Conservation (phyloP, 2,797 vertebrate genomes). For the Lutjanus argentimaculatus region DNA sequence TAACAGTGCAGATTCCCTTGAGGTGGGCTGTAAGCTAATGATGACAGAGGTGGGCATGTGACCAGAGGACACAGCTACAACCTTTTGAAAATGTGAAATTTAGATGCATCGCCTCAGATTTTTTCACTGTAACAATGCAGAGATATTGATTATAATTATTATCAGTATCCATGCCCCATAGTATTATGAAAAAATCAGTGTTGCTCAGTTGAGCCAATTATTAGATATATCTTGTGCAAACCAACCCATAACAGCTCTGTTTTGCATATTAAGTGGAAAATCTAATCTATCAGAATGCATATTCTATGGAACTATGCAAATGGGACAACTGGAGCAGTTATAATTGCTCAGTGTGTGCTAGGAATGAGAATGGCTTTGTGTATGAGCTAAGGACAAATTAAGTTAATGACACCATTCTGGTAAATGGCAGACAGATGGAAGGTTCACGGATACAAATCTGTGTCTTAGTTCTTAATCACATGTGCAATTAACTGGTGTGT, state of each 20-base stretch:
- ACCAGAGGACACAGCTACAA: constrained; percentile 1
- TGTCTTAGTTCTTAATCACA: constrained; percentile 76
- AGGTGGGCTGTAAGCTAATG: background rate
- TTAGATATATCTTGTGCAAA: constrained; percentile 56
- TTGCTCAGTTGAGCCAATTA: constrained; percentile 48
- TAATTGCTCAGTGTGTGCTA: constrained; percentile 70
- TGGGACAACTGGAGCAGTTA: constrained; percentile 65
- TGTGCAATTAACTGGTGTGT: constrained; percentile 70
- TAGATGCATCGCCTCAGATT: background rate
- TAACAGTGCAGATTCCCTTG: constrained; percentile 4
- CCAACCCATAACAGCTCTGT: constrained; percentile 48
- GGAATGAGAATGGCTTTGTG: constrained; percentile 69
- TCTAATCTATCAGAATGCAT: constrained; percentile 62
- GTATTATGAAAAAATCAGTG: constrained; percentile 19
- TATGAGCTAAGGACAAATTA: constrained; percentile 76
- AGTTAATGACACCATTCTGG: constrained; percentile 77
- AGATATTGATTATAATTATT: constrained; percentile 35
- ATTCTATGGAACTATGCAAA: constrained; percentile 71
- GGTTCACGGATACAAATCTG: constrained; percentile 76
- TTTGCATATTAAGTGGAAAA: constrained; percentile 72
- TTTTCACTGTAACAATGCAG: constrained; percentile 11
- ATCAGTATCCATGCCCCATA: constrained; percentile 8
- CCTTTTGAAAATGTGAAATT: constrained; percentile 27
- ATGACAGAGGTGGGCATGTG: constrained; percentile 14
- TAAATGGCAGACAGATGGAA: constrained; percentile 83